Conservation (phyloP, 2,113 vertebrate species). For the Podiceps cristatus region DNA sequence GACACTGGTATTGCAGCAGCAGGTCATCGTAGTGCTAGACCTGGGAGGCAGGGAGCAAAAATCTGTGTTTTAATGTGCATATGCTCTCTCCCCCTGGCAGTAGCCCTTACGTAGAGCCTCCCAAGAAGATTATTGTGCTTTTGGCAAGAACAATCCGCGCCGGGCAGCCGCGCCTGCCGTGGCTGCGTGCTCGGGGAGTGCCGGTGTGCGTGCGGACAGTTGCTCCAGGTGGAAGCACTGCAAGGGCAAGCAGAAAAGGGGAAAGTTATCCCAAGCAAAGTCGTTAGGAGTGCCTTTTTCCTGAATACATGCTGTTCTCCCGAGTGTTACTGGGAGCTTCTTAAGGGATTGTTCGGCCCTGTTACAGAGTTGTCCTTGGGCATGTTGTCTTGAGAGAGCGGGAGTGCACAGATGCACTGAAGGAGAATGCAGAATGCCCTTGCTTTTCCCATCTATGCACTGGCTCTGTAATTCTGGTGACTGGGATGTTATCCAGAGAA, state of each 20-base stretch:
- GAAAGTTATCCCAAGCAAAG: neutral
- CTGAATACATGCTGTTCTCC: neutral
- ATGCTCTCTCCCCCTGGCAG: neutral
- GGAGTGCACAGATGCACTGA: fast-evolving
- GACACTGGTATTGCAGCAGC: neutral
- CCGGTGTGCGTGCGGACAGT: fast-evolving
- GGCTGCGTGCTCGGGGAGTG: fast-evolving
- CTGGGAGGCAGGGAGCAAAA: slow-evolving; percentile 2
- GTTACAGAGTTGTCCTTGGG: neutral
- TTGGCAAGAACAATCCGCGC: neutral
- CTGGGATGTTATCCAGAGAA: neutral
- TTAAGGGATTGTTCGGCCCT: neutral
- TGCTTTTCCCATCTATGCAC: neutral
- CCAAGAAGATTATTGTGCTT: slow-evolving; percentile 35
- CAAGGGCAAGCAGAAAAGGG: fast-evolving
- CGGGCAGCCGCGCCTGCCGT: neutral
- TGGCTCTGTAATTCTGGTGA: neutral
- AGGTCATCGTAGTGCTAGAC: neutral
- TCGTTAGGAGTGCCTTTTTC: neutral
- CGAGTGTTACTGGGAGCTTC: neutral
- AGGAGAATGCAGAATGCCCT: neutral
- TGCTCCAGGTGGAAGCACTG: neutral
- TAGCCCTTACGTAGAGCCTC: neutral
- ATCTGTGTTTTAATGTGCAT: slow-evolving; percentile 2
- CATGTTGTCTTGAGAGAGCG: neutral